Evolutionary conservation across 2,797 vertebrate genomes (phyloP).

Genomic region (Pampus argenteus): DNA sequence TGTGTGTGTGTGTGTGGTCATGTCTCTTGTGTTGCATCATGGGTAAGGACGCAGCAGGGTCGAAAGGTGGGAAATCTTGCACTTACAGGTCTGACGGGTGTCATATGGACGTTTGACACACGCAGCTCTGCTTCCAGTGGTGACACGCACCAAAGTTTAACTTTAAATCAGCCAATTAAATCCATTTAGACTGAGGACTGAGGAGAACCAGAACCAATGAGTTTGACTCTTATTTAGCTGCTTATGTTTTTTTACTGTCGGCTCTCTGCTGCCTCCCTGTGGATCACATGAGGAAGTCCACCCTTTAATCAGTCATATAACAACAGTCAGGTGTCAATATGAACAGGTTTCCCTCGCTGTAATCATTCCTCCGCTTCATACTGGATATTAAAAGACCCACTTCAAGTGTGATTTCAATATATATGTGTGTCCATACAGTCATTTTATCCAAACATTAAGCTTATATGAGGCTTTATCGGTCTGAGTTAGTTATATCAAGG

Average conservation of each 20-base stretch:
- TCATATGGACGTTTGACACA: slow-evolving; percentile 27
- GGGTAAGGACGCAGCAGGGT: slow-evolving; percentile 12
- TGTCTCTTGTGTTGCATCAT: slow-evolving; percentile 45
- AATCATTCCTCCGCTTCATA: not conserved
- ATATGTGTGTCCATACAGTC: too few species aligned
- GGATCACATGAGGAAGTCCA: slow-evolving; percentile 15
- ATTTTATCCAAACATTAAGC: too few species aligned
- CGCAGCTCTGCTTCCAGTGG: not conserved
- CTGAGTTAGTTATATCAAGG: too few species aligned
- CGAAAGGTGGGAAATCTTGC: slow-evolving; percentile 17
- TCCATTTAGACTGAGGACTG: slow-evolving; percentile 36
- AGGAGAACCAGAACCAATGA: slow-evolving; percentile 26
- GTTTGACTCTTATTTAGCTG: slow-evolving; percentile 20
- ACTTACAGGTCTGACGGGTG: slow-evolving; percentile 23
- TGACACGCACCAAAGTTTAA: slow-evolving; percentile 23
- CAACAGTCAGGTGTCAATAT: not conserved
- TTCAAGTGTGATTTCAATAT: too few species aligned
- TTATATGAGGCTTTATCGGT: too few species aligned
- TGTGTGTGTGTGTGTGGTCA: slow-evolving; percentile 34
- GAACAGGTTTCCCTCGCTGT: not conserved
- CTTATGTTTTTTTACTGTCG: not conserved
- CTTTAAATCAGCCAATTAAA: slow-evolving; percentile 49
- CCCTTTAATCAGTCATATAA: not conserved
- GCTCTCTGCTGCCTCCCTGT: slow-evolving; percentile 63
- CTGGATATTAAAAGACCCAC: too few species aligned